A percentile compares a stretch with the other conserved stretches of the same genome.
Evolutionary conservation across 2,113 vertebrate species (phyloP).

Genomic region (Emydocephalus ijimae): DNA sequence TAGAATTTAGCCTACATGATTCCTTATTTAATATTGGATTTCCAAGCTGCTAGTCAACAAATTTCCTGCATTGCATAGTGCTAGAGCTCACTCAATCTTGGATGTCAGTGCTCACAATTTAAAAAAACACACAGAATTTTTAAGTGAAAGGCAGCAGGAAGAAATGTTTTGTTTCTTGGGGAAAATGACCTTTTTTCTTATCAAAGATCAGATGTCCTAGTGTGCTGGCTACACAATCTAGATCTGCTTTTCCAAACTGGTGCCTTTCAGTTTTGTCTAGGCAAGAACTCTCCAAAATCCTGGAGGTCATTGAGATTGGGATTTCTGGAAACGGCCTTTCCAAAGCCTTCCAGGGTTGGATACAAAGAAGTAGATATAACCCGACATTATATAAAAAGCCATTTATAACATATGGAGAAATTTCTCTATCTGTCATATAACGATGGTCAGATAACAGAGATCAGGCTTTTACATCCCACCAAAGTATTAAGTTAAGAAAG

Average conservation of each 20-base stretch:
- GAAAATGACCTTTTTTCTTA: conserved; percentile 4
- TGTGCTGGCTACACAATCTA: not conserved
- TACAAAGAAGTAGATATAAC: not conserved
- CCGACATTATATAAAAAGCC: not conserved
- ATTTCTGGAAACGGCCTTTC: not conserved
- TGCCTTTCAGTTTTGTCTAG: not conserved
- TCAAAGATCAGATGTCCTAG: not conserved
- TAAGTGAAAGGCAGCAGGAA: not conserved
- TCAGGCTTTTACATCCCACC: no score
- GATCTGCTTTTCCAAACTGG: not conserved
- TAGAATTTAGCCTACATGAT: not conserved
- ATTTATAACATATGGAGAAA: not conserved
- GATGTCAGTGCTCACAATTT: not conserved
- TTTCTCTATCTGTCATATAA: no score
- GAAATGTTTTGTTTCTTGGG: conserved; percentile 23
- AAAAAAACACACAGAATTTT: not conserved
- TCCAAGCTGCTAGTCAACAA: not conserved
- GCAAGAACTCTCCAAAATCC: not conserved
- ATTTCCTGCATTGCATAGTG: not conserved
- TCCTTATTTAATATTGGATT: not conserved
- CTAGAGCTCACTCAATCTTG: not conserved
- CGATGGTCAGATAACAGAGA: no score
- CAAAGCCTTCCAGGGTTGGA: not conserved
- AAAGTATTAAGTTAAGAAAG: no score
- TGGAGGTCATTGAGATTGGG: not conserved